Evolutionary conservation across 2,113 vertebrate genomes (phyloP).

Genomic region (Vombatus ursinus): DNA sequence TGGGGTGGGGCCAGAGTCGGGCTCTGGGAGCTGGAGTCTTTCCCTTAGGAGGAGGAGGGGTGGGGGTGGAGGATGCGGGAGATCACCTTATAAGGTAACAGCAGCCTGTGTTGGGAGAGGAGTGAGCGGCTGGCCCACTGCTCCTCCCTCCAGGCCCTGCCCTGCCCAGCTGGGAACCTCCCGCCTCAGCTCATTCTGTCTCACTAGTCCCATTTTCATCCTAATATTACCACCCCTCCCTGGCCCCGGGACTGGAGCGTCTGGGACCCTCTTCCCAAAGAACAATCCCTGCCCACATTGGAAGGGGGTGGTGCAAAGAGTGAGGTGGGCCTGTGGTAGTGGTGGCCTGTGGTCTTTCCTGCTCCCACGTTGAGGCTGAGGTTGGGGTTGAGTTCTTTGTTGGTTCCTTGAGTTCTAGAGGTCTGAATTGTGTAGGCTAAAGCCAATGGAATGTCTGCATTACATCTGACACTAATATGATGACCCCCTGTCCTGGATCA

Average conservation of each 20-base stretch:
- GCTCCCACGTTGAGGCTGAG: not conserved
- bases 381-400: not conserved
- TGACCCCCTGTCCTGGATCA: not conserved
- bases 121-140: not conserved
- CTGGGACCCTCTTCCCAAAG: not conserved
- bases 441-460: too few species aligned
- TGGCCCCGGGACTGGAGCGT: not conserved
- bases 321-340: too few species aligned
- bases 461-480: not conserved
- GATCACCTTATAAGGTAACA: not conserved
- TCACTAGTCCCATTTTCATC: not conserved
- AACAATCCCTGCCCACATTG: not conserved
- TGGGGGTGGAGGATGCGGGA: not conserved
- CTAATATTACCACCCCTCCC: not conserved
- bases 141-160: not conserved
- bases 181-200: conserved; percentile 4
- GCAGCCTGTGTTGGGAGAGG: not conserved
- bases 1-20: not conserved
- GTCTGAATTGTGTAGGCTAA: not conserved
- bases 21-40: not conserved
- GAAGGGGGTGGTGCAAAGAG: too few species aligned
- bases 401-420: not conserved
- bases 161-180: conserved; percentile 59
- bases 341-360: not conserved
- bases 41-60: not conserved